Base-by-base conservation (phyloP, 2,888 invertebrate genomes). In the Athalia circularis region DNA sequence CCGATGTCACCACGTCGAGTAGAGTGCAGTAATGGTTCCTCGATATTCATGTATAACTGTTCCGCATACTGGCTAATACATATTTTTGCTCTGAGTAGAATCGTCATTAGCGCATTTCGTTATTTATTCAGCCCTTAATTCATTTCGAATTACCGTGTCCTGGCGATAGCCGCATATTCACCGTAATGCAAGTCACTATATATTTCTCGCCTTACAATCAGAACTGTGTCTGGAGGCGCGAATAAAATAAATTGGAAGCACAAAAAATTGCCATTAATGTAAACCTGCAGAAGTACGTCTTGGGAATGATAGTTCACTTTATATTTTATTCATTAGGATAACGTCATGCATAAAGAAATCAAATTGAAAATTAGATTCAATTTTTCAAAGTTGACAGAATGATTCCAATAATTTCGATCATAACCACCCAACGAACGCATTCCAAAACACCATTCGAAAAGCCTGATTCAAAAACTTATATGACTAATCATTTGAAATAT, bases 31-130 rank as follows among this genome's bases (percentile, higher is more conserved):
- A 85, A 85, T 85, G 85, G 83, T 85, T 85, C 84, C 81, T 84
- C 85, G 84, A 85, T 85, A 85, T 85, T 85, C 83, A 83, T 83
- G 84, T 83, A n/a, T n/a, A 84, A 85, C 84, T 84, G 84, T 85
- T 84, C 82, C 83, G 79, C 85, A 84, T 84, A 81, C 85, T 85
- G 80, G 82, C 77, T 29, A 29, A 29, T 29, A 29, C 29, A 29
- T 29, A 29, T 29, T 29, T 29, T 29, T 29, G 13, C 72, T 57
- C n/a, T 72, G 72, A 72, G 54, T 72, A 72, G 45, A 59, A 47
- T 43, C n/a, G 45, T 72, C 72, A 72, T 72, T 72, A 72, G 72
- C 59, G 72, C 72, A 72, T 15, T 72, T 59, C 72, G 72, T 59
- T 59, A 47, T 72, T 59, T 47, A 72, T 72, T 59, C 59, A 72